phyloP scores from a whole-genome alignment of 2,797 vertebrate genomes.

The Xenops minutus region DNA sequence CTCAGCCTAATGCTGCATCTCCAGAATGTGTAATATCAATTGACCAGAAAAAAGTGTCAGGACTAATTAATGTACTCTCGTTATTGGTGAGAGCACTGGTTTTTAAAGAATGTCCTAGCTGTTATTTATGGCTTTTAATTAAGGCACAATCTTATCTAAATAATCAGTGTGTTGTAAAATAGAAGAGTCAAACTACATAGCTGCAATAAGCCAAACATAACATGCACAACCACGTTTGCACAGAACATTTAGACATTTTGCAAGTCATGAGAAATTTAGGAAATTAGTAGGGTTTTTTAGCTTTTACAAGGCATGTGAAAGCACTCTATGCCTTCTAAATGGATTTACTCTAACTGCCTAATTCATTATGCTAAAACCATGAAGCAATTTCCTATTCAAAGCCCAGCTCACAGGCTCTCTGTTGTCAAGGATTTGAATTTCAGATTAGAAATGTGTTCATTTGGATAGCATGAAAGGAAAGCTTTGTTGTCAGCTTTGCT shows the following conservation, averaged over 20 bases:
- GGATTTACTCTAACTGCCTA: constrained; percentile 79
- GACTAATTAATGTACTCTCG: constrained; percentile 44
- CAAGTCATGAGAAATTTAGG: constrained; percentile 71
- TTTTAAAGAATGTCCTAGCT: constrained; percentile 24
- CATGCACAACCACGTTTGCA: constrained; percentile 30
- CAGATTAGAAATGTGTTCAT: constrained; percentile 88
- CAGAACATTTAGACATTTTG: constrained; percentile 31
- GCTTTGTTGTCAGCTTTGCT: constrained; percentile 83
- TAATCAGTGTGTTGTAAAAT: constrained; percentile 48
- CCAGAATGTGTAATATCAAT: constrained; percentile 47
- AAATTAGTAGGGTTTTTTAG: constrained; percentile 59
- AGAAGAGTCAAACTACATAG: background rate
- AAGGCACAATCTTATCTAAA: constrained; percentile 55
- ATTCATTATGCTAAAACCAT: constrained; percentile 87
- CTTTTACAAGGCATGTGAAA: constrained; percentile 72
- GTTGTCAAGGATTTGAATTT: constrained; percentile 87
- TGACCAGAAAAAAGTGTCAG: constrained; percentile 52
- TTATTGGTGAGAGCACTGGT: background rate
- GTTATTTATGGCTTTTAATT: constrained; percentile 64
- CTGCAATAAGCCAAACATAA: background rate
- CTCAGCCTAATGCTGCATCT: constrained; percentile 10
- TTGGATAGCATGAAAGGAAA: constrained; percentile 83
- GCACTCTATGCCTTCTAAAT: constrained; percentile 77
- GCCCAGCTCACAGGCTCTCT: constrained; percentile 79
- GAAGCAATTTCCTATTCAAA: constrained; percentile 86